Percentiles rank a stretch among this genome's conserved stretches.
Conservation (phyloP, 2,797 vertebrate species). For the Enteromius unitaeniatus region DNA sequence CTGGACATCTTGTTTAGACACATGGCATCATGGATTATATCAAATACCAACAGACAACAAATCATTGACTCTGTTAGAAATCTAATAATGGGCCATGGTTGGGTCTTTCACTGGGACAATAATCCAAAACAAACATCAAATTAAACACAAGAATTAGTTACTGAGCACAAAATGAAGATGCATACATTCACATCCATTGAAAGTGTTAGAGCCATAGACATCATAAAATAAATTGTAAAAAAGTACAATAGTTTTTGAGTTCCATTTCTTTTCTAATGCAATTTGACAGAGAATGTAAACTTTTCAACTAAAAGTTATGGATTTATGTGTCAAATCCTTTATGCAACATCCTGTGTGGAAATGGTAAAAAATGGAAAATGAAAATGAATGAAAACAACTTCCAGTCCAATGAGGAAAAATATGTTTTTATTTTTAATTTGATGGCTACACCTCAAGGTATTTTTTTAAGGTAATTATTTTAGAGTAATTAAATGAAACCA, state of each 20-base stretch:
- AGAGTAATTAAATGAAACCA: not conserved
- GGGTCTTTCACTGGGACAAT: no score
- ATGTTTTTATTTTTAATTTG: no score
- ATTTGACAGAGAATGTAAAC: not conserved
- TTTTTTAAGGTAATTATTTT: no score
- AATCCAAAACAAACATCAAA: no score
- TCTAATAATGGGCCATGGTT: no score
- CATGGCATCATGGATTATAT: no score
- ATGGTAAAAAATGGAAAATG: not conserved
- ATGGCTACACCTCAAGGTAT: not conserved
- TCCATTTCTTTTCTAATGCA: not conserved
- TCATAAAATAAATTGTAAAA: not conserved
- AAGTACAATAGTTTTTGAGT: not conserved
- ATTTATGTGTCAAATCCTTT: not conserved
- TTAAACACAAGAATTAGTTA: no score
- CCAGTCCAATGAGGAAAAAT: not conserved
- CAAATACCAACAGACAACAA: no score
- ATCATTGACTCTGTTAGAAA: no score
- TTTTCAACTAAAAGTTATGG: not conserved
- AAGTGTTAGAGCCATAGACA: not conserved
- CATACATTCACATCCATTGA: not conserved
- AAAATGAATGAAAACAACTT: no score
- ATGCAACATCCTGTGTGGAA: not conserved
- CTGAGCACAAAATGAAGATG: not conserved
- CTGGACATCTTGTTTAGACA: no score